Evolutionary conservation across 2,797 vertebrate genomes (phyloP).

Genomic region (Hemitrygon akajei): DNA sequence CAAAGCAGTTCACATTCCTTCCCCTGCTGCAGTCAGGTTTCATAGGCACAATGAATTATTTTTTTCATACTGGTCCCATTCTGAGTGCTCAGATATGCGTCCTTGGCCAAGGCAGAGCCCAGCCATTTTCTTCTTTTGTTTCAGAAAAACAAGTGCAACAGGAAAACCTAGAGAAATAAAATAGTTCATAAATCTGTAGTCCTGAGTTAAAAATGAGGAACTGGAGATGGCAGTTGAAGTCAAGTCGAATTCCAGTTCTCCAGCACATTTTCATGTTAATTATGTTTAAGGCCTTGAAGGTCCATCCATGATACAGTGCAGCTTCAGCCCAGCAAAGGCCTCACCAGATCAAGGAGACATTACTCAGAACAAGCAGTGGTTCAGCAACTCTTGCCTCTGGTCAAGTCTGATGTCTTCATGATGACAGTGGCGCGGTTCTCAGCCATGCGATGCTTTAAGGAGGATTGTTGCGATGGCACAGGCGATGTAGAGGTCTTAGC

Average conservation of each 20-base stretch:
- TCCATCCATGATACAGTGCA: conserved; percentile 25
- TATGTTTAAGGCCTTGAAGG: background rate
- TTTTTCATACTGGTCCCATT: conserved; percentile 6
- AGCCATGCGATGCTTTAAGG: conserved; percentile 52
- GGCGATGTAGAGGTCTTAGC: conserved; percentile 46
- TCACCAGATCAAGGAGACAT: conserved; percentile 50
- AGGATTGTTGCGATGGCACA: conserved; percentile 42
- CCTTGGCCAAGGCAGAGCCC: background rate
- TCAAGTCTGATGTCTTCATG: conserved; percentile 90
- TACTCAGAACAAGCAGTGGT: conserved; percentile 42
- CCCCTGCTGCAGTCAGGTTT: conserved; percentile 42
- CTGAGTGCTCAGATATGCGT: background rate
- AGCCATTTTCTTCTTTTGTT: background rate
- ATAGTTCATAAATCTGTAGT: background rate
- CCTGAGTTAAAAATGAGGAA: conserved; percentile 32
- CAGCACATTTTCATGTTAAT: conserved; percentile 23
- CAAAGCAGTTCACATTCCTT: conserved; percentile 65
- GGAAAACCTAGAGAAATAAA: background rate
- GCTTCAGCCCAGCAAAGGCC: conserved; percentile 36
- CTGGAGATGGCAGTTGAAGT: conserved; percentile 24
- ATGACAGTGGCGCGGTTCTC: conserved; percentile 91
- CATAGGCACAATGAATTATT: background rate
- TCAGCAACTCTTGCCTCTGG: conserved; percentile 76
- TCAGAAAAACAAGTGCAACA: conserved; percentile 19
- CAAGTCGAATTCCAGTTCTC: conserved; percentile 14